Percentiles rank a stretch among this genome's conserved stretches.
Conservation (phyloP, 2,888 invertebrate species). For the Dryobota labecula region DNA sequence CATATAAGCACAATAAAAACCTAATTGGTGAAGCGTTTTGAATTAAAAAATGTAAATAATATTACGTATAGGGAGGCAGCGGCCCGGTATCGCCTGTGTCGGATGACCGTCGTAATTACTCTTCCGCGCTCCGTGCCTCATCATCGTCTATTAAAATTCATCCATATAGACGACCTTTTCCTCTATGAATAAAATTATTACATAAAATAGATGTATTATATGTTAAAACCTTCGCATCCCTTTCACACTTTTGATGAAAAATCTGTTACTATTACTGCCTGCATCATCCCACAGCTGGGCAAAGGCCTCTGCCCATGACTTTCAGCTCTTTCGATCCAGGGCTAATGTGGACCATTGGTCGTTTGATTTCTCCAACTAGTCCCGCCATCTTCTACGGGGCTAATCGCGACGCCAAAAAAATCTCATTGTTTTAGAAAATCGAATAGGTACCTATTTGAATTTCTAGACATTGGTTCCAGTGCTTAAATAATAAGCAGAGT, state of each 20-base stretch:
- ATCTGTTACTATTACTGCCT: no score
- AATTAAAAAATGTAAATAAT: constrained; percentile 69
- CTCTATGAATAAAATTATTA: constrained; percentile 81
- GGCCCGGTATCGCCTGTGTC: constrained; percentile 63
- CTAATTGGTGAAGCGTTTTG: constrained; percentile 61
- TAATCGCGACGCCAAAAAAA: no score
- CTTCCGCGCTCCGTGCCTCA: constrained; percentile 75
- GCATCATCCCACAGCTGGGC: no score
- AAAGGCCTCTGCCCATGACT: no score
- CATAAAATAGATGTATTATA: constrained; percentile 65
- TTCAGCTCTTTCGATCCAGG: no score
- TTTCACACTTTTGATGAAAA: constrained; percentile 13
- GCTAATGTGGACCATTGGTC: no score
- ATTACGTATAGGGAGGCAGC: constrained; percentile 52
- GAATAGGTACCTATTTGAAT: no score
- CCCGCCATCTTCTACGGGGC: no score
- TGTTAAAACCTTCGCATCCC: constrained; percentile 28
- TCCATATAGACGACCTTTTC: constrained; percentile 79
- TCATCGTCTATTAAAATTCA: constrained; percentile 86
- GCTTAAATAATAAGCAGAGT: constrained; percentile 17
- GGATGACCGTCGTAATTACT: constrained; percentile 79
- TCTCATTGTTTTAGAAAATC: no score
- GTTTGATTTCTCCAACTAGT: no score
- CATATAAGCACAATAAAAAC: constrained; percentile 64
- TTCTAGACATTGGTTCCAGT: neutral